phyloP scores from a whole-genome alignment of 2,888 invertebrate species.

The Heliconius charithonia region DNA sequence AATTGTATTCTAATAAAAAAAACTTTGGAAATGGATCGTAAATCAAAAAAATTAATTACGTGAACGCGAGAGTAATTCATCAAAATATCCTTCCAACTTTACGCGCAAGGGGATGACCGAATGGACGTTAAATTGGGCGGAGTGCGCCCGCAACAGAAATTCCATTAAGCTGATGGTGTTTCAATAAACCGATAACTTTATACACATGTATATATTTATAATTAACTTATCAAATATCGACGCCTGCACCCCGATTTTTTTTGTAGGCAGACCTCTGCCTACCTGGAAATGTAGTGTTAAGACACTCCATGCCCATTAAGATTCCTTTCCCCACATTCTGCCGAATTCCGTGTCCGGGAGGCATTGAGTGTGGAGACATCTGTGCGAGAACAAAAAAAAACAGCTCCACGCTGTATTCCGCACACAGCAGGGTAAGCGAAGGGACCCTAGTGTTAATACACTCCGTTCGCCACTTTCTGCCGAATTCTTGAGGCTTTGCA shows the following conservation, averaged over 20 bases:
- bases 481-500: too few relatives aligned
- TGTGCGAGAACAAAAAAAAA: too few relatives aligned
- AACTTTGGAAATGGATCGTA: background rate
- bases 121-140: constrained; percentile 13
- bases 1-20: background rate
- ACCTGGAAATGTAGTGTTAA: too few relatives aligned
- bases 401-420: too few relatives aligned
- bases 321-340: too few relatives aligned
- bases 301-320: too few relatives aligned
- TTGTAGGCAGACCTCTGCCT: too few relatives aligned
- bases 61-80: background rate
- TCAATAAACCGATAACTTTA: constrained; percentile 29
- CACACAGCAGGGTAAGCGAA: too few relatives aligned
- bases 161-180: constrained; percentile 27
- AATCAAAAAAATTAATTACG: background rate
- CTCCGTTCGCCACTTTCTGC: too few relatives aligned
- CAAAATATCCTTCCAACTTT: background rate
- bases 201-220: constrained; percentile 1
- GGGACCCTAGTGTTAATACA: too few relatives aligned
- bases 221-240: constrained; percentile 18
- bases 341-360: too few relatives aligned
- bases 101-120: background rate
- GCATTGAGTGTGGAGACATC: too few relatives aligned
- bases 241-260: constrained; percentile 31
- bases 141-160: constrained; percentile 4